Percentiles rank a stretch among this genome's conserved stretches.
Conservation (phyloP, 2,797 vertebrate species). For the Oceanodroma leucorhoa region DNA sequence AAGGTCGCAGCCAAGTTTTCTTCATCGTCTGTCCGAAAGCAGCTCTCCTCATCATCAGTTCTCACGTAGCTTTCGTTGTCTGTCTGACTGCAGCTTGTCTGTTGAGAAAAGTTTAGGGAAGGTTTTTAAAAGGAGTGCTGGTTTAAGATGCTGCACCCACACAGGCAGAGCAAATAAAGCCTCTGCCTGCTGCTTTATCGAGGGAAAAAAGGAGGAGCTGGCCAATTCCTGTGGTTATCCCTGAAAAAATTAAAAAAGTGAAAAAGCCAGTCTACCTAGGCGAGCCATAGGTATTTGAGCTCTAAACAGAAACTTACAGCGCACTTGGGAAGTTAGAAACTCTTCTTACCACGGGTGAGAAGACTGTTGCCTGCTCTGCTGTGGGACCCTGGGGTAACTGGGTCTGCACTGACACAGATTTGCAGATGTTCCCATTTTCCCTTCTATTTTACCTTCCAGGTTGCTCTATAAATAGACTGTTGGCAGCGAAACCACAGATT, state of each 20-base stretch:
- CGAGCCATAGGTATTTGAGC: not conserved
- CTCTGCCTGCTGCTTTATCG: not conserved
- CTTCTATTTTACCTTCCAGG: not conserved
- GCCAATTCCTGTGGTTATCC: not conserved
- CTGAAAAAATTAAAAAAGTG: not conserved
- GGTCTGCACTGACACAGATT: not conserved
- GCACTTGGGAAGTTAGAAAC: not conserved
- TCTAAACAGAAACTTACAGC: not conserved
- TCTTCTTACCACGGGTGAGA: not conserved
- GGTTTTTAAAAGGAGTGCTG: not conserved
- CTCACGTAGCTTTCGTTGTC: slow-evolving; percentile 74
- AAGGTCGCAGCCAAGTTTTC: slow-evolving; percentile 60
- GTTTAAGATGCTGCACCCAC: not conserved
- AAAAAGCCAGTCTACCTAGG: not conserved
- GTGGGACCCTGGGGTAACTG: not conserved
- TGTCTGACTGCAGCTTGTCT: slow-evolving; percentile 80
- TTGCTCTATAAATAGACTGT: not conserved
- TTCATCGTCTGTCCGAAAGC: slow-evolving; percentile 70
- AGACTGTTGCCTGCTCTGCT: not conserved
- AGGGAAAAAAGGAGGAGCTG: not conserved
- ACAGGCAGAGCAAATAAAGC: not conserved
- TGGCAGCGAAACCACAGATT: not conserved
- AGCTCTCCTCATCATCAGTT: slow-evolving; percentile 71
- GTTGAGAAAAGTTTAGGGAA: slow-evolving; percentile 41
- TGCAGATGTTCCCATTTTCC: not conserved